phyloP scores from a whole-genome alignment of 2,797 vertebrate species.

The Parambassis ranga region DNA sequence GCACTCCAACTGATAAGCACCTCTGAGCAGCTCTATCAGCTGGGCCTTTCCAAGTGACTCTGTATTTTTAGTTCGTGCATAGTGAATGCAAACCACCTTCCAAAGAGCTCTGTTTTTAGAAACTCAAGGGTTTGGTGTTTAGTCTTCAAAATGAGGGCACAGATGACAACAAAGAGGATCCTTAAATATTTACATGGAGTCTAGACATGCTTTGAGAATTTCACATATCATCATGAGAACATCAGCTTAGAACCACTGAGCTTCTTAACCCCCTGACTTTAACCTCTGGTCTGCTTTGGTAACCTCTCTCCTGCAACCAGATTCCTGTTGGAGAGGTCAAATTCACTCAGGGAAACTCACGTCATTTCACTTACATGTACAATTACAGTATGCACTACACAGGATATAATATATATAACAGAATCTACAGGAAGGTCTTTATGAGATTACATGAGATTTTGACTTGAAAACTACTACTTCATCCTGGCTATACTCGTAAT shows the following conservation, averaged over 20 bases:
- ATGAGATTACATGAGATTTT: not conserved
- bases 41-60: not conserved
- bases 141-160: not conserved
- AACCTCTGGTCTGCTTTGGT: slow-evolving; percentile 6
- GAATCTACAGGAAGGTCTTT: not conserved
- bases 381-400: not conserved
- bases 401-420: not conserved
- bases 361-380: not conserved
- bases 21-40: not conserved
- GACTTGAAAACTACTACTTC: slow-evolving; percentile 4
- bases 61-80: slow-evolving; percentile 1
- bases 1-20: not conserved
- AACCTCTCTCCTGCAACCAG: not conserved
- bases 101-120: not conserved
- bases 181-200: not conserved
- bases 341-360: slow-evolving; percentile 7
- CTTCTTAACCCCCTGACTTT: not conserved
- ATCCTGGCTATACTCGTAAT: too few relatives aligned
- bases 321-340: slow-evolving; percentile 16
- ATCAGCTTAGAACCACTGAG: not conserved
- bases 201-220: not conserved
- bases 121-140: too few relatives aligned
- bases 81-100: not conserved
- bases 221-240: not conserved
- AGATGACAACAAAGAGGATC: not conserved